Percentiles rank a stretch among this genome's conserved stretches.
These are phyloP conservation scores for Osmerus eperlanus DNA, from an alignment of 2,113 vertebrate species.

Conservation along the genomic window DNA sequence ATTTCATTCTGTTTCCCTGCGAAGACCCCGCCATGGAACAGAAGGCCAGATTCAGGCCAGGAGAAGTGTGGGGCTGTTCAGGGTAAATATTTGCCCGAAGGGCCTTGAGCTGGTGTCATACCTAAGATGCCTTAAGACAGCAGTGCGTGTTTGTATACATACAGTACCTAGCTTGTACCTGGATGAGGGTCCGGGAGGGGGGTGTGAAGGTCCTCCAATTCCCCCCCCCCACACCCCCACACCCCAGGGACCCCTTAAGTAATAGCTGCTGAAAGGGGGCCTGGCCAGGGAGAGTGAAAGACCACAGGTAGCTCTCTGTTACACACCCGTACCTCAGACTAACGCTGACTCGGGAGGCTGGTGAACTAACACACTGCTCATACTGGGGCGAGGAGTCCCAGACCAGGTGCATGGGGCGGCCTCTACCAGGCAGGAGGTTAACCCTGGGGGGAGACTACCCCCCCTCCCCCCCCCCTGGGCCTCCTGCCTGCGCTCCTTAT, in stretches of 20 bases:
- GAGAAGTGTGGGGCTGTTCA: slow-evolving; percentile 18
- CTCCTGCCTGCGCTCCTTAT: no score
- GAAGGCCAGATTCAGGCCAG: slow-evolving; percentile 11
- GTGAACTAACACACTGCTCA: slow-evolving; percentile 19
- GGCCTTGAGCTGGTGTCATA: slow-evolving; percentile 37
- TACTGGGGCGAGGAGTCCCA: slow-evolving; percentile 1
- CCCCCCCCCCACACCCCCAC: neutral
- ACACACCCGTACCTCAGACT: slow-evolving; percentile 44
- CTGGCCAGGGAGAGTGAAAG: slow-evolving; percentile 13
- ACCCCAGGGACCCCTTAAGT: slow-evolving; percentile 32
- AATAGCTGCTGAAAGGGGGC: slow-evolving; percentile 37
- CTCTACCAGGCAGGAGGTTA: neutral
- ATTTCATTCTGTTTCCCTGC: slow-evolving; percentile 37
- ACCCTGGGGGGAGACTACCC: no score
- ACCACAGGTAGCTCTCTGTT: slow-evolving; percentile 45
- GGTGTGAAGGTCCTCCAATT: no score
- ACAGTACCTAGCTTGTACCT: neutral
- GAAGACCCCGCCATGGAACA: slow-evolving; percentile 38
- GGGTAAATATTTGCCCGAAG: slow-evolving; percentile 54
- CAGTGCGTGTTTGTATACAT: neutral
- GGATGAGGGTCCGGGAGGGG: neutral
- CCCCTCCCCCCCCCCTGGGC: no score
- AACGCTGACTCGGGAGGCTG: slow-evolving; percentile 29
- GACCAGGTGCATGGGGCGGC: slow-evolving; percentile 3
- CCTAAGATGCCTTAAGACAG: slow-evolving; percentile 30